Conservation (phyloP, 1,140 invertebrate species). For the Copidosoma floridanum region DNA sequence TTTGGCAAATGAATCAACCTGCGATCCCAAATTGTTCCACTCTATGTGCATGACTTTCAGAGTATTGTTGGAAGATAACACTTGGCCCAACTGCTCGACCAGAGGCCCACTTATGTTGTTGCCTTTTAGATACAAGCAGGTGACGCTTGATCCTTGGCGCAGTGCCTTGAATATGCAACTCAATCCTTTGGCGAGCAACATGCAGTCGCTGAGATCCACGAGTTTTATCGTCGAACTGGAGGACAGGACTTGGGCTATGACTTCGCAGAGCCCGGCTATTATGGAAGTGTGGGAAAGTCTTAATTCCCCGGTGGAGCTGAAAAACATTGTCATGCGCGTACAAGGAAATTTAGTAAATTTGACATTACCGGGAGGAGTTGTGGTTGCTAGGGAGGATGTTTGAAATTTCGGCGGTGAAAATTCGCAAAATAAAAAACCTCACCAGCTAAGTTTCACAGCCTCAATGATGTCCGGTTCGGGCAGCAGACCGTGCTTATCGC, state of each 20-base stretch:
- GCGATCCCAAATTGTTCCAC: constrained; percentile 50
- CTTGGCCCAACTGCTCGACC: constrained; percentile 42
- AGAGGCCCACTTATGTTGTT: constrained; percentile 49
- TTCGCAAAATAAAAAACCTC: constrained; percentile 7
- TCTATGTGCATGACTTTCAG: constrained; percentile 47
- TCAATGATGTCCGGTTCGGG: constrained; percentile 37
- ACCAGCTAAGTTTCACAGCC: constrained; percentile 42
- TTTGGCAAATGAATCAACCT: constrained; percentile 41
- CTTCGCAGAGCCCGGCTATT: constrained; percentile 44
- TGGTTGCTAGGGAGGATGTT: constrained; percentile 9
- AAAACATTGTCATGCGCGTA: too few relatives aligned
- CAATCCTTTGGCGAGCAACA: constrained; percentile 43
- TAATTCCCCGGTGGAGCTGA: constrained; percentile 40
- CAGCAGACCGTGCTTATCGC: constrained; percentile 38
- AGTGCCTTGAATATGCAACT: constrained; percentile 42
- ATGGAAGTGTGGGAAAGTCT: constrained; percentile 41
- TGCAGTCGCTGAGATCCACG: constrained; percentile 47
- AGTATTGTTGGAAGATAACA: constrained; percentile 45
- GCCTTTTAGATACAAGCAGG: constrained; percentile 47
- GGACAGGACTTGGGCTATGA: constrained; percentile 41
- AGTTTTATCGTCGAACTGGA: constrained; percentile 44
- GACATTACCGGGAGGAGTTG: too few relatives aligned
- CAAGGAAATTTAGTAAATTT: too few relatives aligned
- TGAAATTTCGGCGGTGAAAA: background rate
- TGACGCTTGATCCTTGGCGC: constrained; percentile 43